These are phyloP conservation scores for Periophthalmus modestus DNA, from an alignment of 2,113 vertebrate genomes.

Conservation along the genomic window DNA sequence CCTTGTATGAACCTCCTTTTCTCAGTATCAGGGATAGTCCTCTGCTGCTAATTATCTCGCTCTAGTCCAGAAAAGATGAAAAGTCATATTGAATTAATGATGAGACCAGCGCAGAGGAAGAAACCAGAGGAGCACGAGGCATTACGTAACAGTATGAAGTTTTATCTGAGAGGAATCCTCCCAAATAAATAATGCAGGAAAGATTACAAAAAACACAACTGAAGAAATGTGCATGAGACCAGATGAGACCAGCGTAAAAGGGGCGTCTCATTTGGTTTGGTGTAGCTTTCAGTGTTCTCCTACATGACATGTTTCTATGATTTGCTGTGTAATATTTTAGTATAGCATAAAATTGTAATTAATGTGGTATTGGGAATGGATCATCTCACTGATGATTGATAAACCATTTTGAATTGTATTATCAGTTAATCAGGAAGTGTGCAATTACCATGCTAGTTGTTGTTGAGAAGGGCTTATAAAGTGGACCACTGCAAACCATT, in stretches of 20 bases:
- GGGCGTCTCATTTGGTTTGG: background rate
- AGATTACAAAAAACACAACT: background rate
- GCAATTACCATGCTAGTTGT: no score
- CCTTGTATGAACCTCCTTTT: background rate
- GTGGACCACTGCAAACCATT: no score
- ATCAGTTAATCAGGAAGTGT: no score
- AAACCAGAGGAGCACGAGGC: conserved; percentile 4
- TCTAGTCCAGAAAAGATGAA: conserved; percentile 45
- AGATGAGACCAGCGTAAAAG: background rate
- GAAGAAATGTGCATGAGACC: background rate
- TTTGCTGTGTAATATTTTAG: no score
- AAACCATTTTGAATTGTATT: no score
- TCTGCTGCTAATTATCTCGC: conserved; percentile 29
- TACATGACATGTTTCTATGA: background rate
- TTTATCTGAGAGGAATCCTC: conserved; percentile 19
- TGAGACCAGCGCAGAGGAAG: conserved; percentile 15
- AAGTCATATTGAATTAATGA: conserved; percentile 53
- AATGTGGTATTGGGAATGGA: no score
- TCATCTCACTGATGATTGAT: no score
- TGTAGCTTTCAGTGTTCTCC: background rate
- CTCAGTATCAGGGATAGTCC: background rate
- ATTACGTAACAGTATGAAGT: conserved; percentile 57
- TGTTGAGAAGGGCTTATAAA: no score
- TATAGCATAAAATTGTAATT: no score
- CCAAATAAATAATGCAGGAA: conserved; percentile 29